A percentile compares a stretch with the other conserved stretches of the same genome.
These are phyloP conservation scores for Eugnorisma glareosa DNA, from an alignment of 2,888 invertebrate species.

Conservation along the genomic window DNA sequence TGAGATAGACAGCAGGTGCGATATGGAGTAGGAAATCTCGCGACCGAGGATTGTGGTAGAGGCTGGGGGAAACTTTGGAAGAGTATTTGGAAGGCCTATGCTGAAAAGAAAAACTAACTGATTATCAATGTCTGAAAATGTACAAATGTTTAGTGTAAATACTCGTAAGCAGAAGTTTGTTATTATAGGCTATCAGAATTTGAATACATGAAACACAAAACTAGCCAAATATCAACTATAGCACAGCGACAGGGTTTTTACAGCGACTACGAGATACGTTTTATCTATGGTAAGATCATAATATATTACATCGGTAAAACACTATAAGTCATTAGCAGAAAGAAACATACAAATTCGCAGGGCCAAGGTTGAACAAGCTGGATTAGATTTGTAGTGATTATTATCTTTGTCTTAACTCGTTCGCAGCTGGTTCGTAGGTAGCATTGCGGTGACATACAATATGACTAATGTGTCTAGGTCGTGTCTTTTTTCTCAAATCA, in stretches of 20 bases:
- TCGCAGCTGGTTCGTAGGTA: conserved; percentile 14
- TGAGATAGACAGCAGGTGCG: not conserved
- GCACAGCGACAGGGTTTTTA: not conserved
- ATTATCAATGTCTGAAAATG: not conserved
- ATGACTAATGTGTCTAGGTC: conserved; percentile 44
- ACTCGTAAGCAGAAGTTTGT: no score
- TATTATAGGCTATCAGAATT: not conserved
- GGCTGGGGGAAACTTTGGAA: no score
- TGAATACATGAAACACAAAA: not conserved
- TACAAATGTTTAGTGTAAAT: no score
- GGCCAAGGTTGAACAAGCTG: conserved; percentile 13
- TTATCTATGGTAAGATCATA: not conserved
- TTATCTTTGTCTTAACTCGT: conserved; percentile 24
- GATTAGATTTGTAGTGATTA: conserved; percentile 7
- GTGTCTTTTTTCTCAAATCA: conserved; percentile 42
- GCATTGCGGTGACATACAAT: conserved; percentile 27
- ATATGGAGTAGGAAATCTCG: not conserved
- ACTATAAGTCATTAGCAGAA: not conserved
- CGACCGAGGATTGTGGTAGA: not conserved
- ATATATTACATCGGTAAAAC: not conserved
- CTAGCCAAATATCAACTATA: not conserved
- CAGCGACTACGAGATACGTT: not conserved
- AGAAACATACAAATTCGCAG: conserved; percentile 10
- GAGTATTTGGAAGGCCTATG: not conserved
- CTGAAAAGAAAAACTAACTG: not conserved